phyloP scores from a whole-genome alignment of 1,140 invertebrate genomes.

The Plutomurus gul region DNA sequence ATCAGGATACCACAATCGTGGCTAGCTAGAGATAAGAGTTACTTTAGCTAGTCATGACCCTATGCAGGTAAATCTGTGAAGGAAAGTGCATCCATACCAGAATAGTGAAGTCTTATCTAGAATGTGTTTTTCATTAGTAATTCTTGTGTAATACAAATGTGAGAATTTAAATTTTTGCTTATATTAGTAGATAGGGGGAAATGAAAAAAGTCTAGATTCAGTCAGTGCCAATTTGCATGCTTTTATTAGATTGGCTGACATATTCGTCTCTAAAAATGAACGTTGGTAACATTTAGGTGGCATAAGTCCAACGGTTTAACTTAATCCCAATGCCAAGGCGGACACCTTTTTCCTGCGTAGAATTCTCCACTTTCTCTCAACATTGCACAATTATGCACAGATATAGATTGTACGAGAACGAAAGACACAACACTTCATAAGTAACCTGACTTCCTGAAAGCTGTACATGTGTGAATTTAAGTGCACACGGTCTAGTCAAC shows the following conservation, averaged over 20 bases:
- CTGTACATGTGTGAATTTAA: too few species aligned
- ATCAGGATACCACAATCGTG: too few species aligned
- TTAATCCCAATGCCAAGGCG: slow-evolving; percentile 32
- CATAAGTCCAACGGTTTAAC: neutral
- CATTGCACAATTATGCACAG: neutral
- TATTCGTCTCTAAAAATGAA: slow-evolving; percentile 10
- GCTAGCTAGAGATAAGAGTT: too few species aligned
- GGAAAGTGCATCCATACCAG: too few species aligned
- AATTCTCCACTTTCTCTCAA: neutral
- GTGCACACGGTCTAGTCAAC: too few species aligned
- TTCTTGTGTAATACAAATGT: neutral
- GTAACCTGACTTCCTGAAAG: neutral
- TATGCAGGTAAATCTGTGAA: too few species aligned
- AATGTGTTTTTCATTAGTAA: too few species aligned
- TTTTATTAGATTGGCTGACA: slow-evolving; percentile 28
- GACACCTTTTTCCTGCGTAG: neutral
- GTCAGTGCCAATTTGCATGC: slow-evolving; percentile 28
- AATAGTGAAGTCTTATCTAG: too few species aligned
- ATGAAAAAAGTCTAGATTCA: neutral
- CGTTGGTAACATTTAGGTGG: neutral
- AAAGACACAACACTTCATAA: neutral
- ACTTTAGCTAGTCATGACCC: too few species aligned
- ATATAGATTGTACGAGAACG: neutral
- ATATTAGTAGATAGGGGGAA: neutral
- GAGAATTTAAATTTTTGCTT: neutral